A percentile compares a stretch with the other conserved stretches of the same genome.
Conservation (phyloP, 64 coral and sea anemone genomes). For the Pachyseris speciosa region DNA sequence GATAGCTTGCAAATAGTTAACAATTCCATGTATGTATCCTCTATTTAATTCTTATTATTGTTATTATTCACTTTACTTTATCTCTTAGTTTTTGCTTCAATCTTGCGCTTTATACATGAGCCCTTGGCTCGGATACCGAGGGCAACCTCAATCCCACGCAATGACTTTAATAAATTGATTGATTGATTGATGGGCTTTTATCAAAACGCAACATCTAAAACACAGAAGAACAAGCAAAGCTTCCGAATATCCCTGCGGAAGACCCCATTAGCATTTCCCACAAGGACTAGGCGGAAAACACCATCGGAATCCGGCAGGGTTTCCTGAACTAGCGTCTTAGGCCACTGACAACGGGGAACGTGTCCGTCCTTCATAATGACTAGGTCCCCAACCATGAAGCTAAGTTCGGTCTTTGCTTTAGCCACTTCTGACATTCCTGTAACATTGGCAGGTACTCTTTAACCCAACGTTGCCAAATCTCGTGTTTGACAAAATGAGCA, state of each 20-base stretch:
- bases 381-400: constrained; percentile 63
- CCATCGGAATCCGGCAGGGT: constrained; percentile 59
- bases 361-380: constrained; percentile 38
- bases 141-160: no score
- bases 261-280: constrained; percentile 54
- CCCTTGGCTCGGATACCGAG: no score
- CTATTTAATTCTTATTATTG: no score
- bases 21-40: no score
- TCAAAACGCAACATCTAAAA: no score
- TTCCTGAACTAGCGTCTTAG: constrained; percentile 60
- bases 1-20: no score
- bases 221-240: constrained; percentile 30
- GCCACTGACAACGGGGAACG: constrained; percentile 55
- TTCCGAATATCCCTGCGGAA: constrained; percentile 44
- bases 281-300: constrained; percentile 54
- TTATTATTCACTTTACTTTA: no score
- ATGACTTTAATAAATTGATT: no score
- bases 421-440: constrained; percentile 66
- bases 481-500: constrained; percentile 51
- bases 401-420: constrained; percentile 57
- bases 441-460: constrained; percentile 63
- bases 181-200: no score
- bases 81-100: no score
- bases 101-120: no score
- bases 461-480: constrained; percentile 59